Conservation (phyloP, 2,888 invertebrate species). For the Alitta virens region DNA sequence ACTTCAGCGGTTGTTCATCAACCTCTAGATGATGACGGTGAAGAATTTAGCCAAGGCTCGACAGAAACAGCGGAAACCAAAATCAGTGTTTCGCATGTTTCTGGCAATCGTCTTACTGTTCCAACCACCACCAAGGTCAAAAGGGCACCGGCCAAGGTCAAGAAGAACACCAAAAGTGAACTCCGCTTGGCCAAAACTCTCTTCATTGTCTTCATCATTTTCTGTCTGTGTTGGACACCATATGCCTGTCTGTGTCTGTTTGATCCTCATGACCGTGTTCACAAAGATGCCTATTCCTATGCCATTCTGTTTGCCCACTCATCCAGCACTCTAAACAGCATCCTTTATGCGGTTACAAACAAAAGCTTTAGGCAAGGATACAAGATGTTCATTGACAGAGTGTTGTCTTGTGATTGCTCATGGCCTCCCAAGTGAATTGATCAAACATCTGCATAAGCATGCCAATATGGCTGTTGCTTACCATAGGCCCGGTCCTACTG, state of each 20-base stretch:
- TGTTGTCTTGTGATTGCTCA: not conserved
- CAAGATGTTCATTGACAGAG: not conserved
- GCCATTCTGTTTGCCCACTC: slow-evolving; percentile 33
- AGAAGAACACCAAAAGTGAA: slow-evolving; percentile 24
- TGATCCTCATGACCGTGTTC: slow-evolving; percentile 29
- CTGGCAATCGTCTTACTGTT: not conserved
- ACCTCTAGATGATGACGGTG: not conserved
- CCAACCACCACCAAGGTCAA: not conserved
- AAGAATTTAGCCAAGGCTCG: not conserved
- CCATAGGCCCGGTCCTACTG: too few species aligned
- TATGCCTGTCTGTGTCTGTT: slow-evolving; percentile 31
- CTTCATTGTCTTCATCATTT: slow-evolving; percentile 34
- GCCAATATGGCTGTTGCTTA: too few species aligned
- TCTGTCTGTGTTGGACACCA: slow-evolving; percentile 33
- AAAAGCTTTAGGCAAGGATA: slow-evolving; percentile 33
- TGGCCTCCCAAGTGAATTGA: too few species aligned
- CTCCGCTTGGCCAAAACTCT: slow-evolving; percentile 33
- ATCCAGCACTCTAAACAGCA: slow-evolving; percentile 33
- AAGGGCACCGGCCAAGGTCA: too few species aligned
- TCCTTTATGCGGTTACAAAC: slow-evolving; percentile 34
- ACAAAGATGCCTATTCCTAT: slow-evolving; percentile 30
- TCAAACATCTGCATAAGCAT: too few species aligned
- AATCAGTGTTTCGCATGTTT: not conserved
- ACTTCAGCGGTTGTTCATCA: not conserved
- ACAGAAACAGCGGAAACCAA: not conserved